phyloP scores from a whole-genome alignment of 2,888 invertebrate genomes.

The Ametastegia equiseti region DNA sequence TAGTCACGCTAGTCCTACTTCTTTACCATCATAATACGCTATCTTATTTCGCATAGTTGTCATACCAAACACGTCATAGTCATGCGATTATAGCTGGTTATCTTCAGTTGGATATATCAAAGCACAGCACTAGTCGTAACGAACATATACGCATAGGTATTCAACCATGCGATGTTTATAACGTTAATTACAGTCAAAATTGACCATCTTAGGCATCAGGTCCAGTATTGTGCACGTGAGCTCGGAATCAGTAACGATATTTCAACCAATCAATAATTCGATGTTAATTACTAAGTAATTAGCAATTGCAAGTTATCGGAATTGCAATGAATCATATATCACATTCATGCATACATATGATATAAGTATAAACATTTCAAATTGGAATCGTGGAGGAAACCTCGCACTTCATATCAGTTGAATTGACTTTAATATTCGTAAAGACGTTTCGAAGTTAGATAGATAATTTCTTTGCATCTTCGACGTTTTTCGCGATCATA shows the following conservation, averaged over 20 bases:
- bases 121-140: neutral
- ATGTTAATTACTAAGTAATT: neutral
- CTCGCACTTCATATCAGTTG: no score
- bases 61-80: neutral
- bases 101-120: neutral
- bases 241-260: neutral
- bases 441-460: no score
- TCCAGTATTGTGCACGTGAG: neutral
- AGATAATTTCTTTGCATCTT: no score
- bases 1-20: neutral
- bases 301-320: neutral
- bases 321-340: no score
- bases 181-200: no score
- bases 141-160: neutral
- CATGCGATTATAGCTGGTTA: neutral
- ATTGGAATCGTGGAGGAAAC: no score
- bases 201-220: neutral
- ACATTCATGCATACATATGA: no score
- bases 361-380: no score
- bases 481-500: no score
- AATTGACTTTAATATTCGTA: no score
- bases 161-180: no score
- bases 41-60: constrained; percentile 1
- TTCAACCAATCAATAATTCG: neutral
- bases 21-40: neutral